These are phyloP conservation scores for Okamejei kenojei DNA, from an alignment of 2,797 vertebrate species.

Conservation along the genomic window DNA sequence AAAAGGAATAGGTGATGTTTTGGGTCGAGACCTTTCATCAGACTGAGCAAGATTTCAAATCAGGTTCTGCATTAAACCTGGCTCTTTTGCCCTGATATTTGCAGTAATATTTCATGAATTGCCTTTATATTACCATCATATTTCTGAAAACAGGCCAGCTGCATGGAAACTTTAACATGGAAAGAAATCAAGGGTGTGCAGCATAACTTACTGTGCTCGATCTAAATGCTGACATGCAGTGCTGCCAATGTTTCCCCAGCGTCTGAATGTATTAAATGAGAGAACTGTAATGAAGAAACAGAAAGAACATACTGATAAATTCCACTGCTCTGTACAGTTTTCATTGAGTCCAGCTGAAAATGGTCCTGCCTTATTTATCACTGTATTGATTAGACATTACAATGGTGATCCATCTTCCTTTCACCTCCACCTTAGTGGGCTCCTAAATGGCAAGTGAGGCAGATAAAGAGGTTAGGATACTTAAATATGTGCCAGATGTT, in stretches of 20 bases:
- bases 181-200: background rate
- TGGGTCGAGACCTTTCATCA: too few relatives aligned
- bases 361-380: background rate
- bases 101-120: background rate
- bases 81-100: background rate
- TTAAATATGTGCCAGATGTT: slow-evolving; percentile 27
- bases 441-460: background rate
- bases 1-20: too few relatives aligned
- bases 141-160: background rate
- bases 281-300: background rate
- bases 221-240: background rate
- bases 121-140: background rate
- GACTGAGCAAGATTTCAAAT: background rate
- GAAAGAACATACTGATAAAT: background rate
- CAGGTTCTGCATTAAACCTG: background rate
- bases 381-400: background rate
- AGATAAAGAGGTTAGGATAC: slow-evolving; percentile 17
- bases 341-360: slow-evolving; percentile 21
- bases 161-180: background rate
- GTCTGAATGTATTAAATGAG: background rate
- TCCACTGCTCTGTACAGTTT: background rate
- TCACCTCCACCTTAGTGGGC: background rate
- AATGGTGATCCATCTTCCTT: slow-evolving; percentile 27
- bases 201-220: background rate
- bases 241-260: background rate